phyloP scores from a whole-genome alignment of 2,888 invertebrate genomes.

The Caenorhabditis plicata region DNA sequence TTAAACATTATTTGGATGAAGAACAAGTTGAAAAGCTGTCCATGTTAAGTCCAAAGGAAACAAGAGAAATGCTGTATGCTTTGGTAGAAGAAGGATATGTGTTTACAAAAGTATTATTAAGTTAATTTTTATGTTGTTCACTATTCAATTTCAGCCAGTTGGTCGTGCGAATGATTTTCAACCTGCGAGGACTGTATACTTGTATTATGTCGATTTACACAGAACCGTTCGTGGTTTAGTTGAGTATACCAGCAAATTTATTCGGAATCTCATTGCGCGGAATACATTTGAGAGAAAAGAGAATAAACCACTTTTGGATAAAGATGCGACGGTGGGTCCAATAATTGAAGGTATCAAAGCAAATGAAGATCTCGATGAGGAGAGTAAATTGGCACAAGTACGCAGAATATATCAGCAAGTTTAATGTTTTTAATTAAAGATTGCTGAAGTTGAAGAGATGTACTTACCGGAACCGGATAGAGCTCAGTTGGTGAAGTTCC shows the following conservation, averaged over 20 bases:
- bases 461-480: conserved; percentile 53
- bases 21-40: conserved; percentile 80
- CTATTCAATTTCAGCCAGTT: conserved; percentile 65
- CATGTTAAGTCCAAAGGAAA: conserved; percentile 90
- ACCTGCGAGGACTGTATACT: conserved; percentile 79
- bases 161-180: conserved; percentile 74
- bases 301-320: conserved; percentile 66
- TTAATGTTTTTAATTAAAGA: too few species aligned
- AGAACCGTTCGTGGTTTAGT: conserved; percentile 69
- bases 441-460: conserved; percentile 50
- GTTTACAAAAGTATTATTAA: conserved; percentile 15
- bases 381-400: conserved; percentile 37
- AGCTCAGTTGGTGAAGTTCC: conserved; percentile 28
- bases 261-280: conserved; percentile 65
- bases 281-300: conserved; percentile 65
- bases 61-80: conserved; percentile 83
- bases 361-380: conserved; percentile 46
- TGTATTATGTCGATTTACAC: conserved; percentile 77
- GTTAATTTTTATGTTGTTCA: not conserved
- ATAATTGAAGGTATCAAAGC: conserved; percentile 59
- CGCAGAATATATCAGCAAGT: too few species aligned
- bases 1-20: conserved; percentile 83
- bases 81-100: conserved; percentile 79
- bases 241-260: conserved; percentile 67
- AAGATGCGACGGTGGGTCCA: conserved; percentile 67